phyloP scores from a whole-genome alignment of 64 coral and sea anemone genomes.

The Stylophora pistillata region DNA sequence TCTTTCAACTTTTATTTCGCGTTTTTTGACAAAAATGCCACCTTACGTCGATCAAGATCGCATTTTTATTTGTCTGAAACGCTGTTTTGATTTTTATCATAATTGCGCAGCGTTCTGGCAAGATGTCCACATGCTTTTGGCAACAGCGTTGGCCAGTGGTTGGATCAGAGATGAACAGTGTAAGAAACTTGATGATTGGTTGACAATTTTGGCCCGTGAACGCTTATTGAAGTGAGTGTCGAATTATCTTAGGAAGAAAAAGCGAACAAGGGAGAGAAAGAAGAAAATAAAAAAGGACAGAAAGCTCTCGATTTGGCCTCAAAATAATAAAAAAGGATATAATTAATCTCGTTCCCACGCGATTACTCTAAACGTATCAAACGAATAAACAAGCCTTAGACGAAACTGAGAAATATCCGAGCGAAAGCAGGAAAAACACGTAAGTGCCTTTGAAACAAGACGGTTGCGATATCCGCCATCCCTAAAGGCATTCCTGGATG shows the following conservation, averaged over 20 bases:
- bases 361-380: neutral
- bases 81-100: constrained; percentile 88
- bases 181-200: constrained; percentile 58
- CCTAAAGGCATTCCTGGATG: too few species aligned
- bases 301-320: too few species aligned
- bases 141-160: constrained; percentile 70
- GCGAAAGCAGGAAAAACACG: too few species aligned
- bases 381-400: neutral
- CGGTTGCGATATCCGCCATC: too few species aligned
- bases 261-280: too few species aligned
- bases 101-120: constrained; percentile 76
- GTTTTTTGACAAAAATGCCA: constrained; percentile 72
- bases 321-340: too few species aligned
- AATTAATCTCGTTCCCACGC: neutral
- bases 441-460: too few species aligned
- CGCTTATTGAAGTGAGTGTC: constrained; percentile 4
- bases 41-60: constrained; percentile 72
- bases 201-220: constrained; percentile 73
- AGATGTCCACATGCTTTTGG: constrained; percentile 89
- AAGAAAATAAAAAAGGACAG: neutral
- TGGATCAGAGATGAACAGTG: constrained; percentile 88
- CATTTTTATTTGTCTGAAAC: constrained; percentile 77
- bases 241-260: neutral
- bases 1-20: constrained; percentile 70
- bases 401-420: neutral